Conservation (phyloP, 2,797 vertebrate genomes). For the Lemur catta region DNA sequence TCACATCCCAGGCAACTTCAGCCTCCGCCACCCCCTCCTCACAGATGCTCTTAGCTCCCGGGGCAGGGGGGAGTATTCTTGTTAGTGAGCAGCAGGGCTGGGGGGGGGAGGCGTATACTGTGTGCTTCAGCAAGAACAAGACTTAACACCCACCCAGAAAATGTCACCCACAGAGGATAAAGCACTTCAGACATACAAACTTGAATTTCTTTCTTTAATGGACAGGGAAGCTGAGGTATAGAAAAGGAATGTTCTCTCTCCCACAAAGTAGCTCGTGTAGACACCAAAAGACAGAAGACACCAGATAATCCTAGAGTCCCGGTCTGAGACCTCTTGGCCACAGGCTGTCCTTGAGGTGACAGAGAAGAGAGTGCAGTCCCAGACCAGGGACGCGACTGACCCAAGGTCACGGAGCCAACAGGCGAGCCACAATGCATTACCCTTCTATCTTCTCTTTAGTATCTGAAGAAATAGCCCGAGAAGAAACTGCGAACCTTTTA, state of each 20-base stretch:
- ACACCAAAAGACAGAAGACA: not conserved
- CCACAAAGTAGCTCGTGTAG: not conserved
- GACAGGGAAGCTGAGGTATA: not conserved
- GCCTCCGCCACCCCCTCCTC: not conserved
- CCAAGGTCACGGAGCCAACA: not conserved
- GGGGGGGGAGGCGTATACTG: not conserved
- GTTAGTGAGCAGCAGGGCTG: not conserved
- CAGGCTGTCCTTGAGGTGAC: not conserved
- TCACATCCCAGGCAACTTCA: not conserved
- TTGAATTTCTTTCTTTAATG: not conserved
- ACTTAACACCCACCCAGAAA: not conserved
- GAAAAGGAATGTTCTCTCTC: not conserved
- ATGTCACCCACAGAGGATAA: not conserved
- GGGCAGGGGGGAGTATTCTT: not conserved
- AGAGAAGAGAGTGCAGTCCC: not conserved
- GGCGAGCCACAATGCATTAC: not conserved
- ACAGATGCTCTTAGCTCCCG: not conserved
- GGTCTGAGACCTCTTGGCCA: not conserved
- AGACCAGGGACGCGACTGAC: not conserved
- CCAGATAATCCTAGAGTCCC: not conserved
- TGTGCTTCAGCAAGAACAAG: not conserved
- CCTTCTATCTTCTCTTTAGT: not conserved
- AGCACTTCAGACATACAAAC: not conserved
- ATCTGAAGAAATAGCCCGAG: not conserved
- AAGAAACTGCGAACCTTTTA: not conserved